Percentiles rank a stretch among this genome's conserved stretches.
phyloP scores from a whole-genome alignment of 2,888 invertebrate genomes.

The Yponomeuta malinellus region DNA sequence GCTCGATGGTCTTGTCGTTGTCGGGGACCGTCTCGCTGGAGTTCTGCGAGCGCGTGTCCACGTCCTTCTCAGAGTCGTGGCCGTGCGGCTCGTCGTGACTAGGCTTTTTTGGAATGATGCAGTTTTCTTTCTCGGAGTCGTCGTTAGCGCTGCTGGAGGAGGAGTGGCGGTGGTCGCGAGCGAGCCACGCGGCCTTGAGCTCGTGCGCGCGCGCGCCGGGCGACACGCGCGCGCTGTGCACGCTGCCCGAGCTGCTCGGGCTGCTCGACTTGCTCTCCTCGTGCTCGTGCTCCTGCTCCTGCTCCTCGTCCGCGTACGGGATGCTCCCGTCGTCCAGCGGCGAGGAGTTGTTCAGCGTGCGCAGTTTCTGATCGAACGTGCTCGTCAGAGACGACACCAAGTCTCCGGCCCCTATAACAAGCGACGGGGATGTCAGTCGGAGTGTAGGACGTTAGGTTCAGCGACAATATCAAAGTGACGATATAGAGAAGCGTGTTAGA shows the following conservation, averaged over 20 bases:
- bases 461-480: conserved; percentile 16
- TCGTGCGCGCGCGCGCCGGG: conserved; percentile 49
- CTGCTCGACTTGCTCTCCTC: conserved; percentile 43
- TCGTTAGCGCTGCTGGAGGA: conserved; percentile 49
- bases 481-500: conserved; percentile 49
- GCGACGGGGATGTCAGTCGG: conserved; percentile 3
- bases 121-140: conserved; percentile 65
- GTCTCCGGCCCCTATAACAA: conserved; percentile 86
- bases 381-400: conserved; percentile 88
- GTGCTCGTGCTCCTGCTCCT: conserved; percentile 53
- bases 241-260: conserved; percentile 47
- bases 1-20: conserved; percentile 48
- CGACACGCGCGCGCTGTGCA: conserved; percentile 28
- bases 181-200: conserved; percentile 65
- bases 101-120: conserved; percentile 31
- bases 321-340: conserved; percentile 81
- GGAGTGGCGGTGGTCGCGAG: conserved; percentile 56
- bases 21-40: conserved; percentile 51
- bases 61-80: conserved; percentile 87
- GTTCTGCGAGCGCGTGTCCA: conserved; percentile 82
- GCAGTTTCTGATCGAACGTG: conserved; percentile 89
- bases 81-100: conserved; percentile 51
- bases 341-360: conserved; percentile 81
- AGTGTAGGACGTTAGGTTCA: not conserved
- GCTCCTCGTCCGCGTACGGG: conserved; percentile 83